Evolutionary conservation across 2,888 invertebrate genomes (phyloP), one percentile per base, ranked within the genome.

Genomic region (Dolomedes plantarius): DNA sequence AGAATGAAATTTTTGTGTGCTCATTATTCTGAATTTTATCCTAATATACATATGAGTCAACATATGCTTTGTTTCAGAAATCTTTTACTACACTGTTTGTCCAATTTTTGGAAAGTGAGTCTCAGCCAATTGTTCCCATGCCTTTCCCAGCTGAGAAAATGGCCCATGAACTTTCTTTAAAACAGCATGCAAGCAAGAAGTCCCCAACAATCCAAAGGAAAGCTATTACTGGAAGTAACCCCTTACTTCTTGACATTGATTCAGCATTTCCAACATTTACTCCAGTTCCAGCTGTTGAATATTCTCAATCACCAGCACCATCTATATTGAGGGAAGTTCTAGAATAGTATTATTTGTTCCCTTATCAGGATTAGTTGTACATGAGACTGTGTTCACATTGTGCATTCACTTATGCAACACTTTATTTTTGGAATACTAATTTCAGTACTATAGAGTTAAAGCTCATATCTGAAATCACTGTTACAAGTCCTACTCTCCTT

Each of bases 51-150:
- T n/a, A n/a, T n/a, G n/a, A n/a, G n/a, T n/a, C n/a, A n/a, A n/a
- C n/a, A n/a, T n/a, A n/a, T 75, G 41, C 28, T 32, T 19, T 68
- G 7, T 79, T 80, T 65, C 65, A 86, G 85, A 77, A 76, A 31
- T 87, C 87, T n/a, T 87, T 87, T 36, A 82, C 87, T 41, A 68
- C 87, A 5, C 46, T 87, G 16, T 95, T 95, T 91, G 94, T 95
- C 13, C 93, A 93, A 89, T 97, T 97, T 92, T 92, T 97, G 89
- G 96, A 97, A 91, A 94, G 93, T 88, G 97, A 97, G 91, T 96
- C 96, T 0, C 93, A 93, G 81, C 96, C 96, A 0, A 50, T 75
- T 19, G 50, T 80, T 62, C 83, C 71, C 19, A 78, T 85, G 62
- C 79, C 78, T 32, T 73, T 87, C 13, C 87, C 87, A 1, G 72